Evolutionary conservation across 1,140 invertebrate genomes (phyloP).

Genomic region (Drosophila nigromelanica): DNA sequence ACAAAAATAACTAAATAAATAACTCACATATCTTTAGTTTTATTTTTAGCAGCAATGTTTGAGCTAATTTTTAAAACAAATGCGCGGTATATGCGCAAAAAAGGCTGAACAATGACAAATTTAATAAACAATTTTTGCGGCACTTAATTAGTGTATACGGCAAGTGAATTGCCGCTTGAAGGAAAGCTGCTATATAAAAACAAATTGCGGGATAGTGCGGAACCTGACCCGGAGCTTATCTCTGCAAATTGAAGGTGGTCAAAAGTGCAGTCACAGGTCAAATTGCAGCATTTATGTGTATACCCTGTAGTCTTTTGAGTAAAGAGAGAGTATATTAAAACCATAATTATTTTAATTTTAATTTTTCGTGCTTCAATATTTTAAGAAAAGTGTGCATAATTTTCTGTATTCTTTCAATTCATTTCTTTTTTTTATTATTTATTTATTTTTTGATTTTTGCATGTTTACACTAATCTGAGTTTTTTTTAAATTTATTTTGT

Average conservation of each 20-base stretch:
- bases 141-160: conserved; percentile 56
- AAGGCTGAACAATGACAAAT: conserved; percentile 28
- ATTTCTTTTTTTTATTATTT: too few relatives aligned
- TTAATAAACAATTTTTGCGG: conserved; percentile 58
- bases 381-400: too few relatives aligned
- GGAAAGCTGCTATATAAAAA: not conserved
- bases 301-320: not conserved
- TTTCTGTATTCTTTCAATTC: too few relatives aligned
- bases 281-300: not conserved
- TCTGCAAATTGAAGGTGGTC: not conserved
- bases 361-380: too few relatives aligned
- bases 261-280: conserved; percentile 8
- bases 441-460: too few relatives aligned
- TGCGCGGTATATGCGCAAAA: conserved; percentile 34
- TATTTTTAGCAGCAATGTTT: conserved; percentile 56
- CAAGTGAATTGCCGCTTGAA: conserved; percentile 12
- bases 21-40: conserved; percentile 12
- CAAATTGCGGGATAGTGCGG: conserved; percentile 6
- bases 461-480: too few relatives aligned
- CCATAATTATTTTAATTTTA: too few relatives aligned
- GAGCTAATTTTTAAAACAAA: conserved; percentile 70
- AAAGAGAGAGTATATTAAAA: not conserved
- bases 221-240: not conserved
- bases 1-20: conserved; percentile 16
- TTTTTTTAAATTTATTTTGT: too few relatives aligned